Base-by-base conservation (phyloP, 2,797 vertebrate species). In the Taenioides sp. region DNA sequence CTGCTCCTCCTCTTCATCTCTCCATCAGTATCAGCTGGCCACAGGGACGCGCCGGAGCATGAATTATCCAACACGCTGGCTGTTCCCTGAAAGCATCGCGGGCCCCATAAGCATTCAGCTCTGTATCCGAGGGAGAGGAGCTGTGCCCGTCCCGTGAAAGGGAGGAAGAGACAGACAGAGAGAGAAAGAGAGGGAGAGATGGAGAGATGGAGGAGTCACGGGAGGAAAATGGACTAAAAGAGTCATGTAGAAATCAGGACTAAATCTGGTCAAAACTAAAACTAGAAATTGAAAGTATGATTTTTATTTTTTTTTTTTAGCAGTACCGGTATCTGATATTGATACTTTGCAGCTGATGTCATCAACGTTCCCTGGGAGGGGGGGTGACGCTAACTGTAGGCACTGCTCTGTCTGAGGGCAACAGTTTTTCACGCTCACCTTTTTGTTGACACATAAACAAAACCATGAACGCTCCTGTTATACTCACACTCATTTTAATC, bases 11-110 rank as follows among this genome's bases (percentile, higher is more conserved):
- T 68, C 67, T 69, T 73, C 81, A 65, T 78, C 67, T 73, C 27
- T 80, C 73, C 66, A 62, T 74, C 70, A 72, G 79, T 80, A 85
- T 84, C 83, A 85, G 83, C 84, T 84, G 86, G 80, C 73, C 73
- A 76, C 76, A 62, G 76, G 87, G 85, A 88, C 88, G 76, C 89
- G 74, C 60, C 72, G 43, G 78, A 75, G 60, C 77, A 90, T 93
- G 91, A 92, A 93, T 93, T 90, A 93, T 93, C 87, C 86, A 93
- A 81, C 82, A 86, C 76, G 80, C 84, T 73, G 88, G 84, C 89
- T 82, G 80, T 87, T 90, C 88, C 43, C 91, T 84, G 84, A 89
- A 91, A 92, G 91, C 89, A 83, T 87, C 83, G 73, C 77, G 79
- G 79, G 25, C 57, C 27, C 25, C 7, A 82, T 84, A 85, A 88